These are phyloP conservation scores for Colletes gigas DNA, from an alignment of 1,140 invertebrate genomes.

Conservation along the genomic window DNA sequence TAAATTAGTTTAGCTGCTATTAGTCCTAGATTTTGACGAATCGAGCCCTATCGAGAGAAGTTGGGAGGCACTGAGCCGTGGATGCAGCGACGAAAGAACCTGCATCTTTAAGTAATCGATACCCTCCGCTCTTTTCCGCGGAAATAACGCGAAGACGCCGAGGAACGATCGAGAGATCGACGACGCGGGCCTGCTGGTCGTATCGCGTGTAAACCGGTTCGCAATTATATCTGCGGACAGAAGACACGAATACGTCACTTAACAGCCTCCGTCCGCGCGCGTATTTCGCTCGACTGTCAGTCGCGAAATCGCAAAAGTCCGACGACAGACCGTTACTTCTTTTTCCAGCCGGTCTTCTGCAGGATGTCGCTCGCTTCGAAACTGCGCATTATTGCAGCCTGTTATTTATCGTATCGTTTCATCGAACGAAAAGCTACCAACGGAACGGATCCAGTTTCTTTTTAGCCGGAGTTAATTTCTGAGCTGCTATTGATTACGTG, in stretches of 20 bases:
- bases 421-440: no score
- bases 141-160: background rate
- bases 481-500: no score
- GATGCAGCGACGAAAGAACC: background rate
- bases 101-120: slow-evolving; percentile 5
- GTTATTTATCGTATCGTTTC: no score
- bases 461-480: no score
- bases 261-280: slow-evolving; percentile 18
- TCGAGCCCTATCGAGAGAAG: no score
- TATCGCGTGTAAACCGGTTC: background rate
- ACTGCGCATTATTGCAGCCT: no score
- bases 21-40: no score
- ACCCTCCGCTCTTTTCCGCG: background rate
- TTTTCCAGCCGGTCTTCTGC: background rate
- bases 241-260: slow-evolving; percentile 71
- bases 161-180: background rate
- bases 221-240: no score
- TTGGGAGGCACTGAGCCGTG: no score
- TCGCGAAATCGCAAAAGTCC: background rate
- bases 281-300: background rate
- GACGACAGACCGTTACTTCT: background rate
- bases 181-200: background rate
- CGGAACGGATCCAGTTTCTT: no score
- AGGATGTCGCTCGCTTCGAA: no score
- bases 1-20: no score